Conservation (phyloP, 2,797 vertebrate species). For the Gila robusta region DNA sequence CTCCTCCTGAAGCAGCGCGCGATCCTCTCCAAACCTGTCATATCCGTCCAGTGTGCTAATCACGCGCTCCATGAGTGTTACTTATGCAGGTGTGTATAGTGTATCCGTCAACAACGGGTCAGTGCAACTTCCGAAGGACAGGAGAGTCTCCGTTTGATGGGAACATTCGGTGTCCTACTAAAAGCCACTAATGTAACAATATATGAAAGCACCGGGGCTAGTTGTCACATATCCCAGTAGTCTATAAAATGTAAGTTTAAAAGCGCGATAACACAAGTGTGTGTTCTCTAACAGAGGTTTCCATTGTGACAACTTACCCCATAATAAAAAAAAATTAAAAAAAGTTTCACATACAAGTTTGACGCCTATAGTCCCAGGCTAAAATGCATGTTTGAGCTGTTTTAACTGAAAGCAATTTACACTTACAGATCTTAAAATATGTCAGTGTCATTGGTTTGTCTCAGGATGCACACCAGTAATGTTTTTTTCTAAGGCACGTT, state of each 20-base stretch:
- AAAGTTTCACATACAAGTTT: too few species aligned
- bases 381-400: too few species aligned
- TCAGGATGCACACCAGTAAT: too few species aligned
- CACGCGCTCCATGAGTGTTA: background rate
- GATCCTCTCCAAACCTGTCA: conserved; percentile 2
- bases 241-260: background rate
- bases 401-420: too few species aligned
- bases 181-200: background rate
- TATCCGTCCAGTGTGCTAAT: conserved; percentile 21
- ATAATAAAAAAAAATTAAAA: background rate
- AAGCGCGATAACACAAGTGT: background rate
- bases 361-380: too few species aligned
- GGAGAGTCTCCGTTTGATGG: background rate
- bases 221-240: background rate
- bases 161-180: background rate
- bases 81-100: conserved; percentile 36
- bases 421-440: too few species aligned
- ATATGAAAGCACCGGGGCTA: background rate
- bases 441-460: too few species aligned
- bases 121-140: background rate
- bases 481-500: too few species aligned
- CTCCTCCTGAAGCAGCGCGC: background rate
- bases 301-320: background rate
- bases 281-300: background rate
- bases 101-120: background rate